Evolutionary conservation across 2,797 vertebrate species (phyloP), one percentile per base, ranked within the genome.

Genomic region (Enteromius anoplus): DNA sequence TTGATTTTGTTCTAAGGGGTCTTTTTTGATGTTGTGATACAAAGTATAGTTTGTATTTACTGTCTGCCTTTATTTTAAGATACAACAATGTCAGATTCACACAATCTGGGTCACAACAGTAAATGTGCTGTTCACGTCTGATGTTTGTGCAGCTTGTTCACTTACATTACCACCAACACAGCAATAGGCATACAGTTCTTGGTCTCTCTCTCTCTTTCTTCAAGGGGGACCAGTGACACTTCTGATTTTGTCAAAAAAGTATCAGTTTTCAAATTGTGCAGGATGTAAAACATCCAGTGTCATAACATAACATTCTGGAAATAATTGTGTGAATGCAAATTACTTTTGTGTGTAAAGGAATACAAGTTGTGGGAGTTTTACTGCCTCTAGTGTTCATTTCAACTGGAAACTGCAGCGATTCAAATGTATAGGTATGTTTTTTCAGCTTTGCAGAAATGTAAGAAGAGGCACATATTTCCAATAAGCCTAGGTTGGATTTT

Each of bases 31-130:
- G 58, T 12, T 58, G 21, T 3, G 34, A 40, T 4, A n/a, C n/a
- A n/a, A 72, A 70, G 51, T 23, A 5, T 47, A 79, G 2, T 40
- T 68, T 68, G 8, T 49, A 78, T 66, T 65, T 78, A 78, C 12
- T 23, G 7, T 51, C 29, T 51, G 29, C 62, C 19, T 71, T 64
- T 53, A 62, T 70, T 29, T 5, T 64, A 37, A 42, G 12, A 12
- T 51, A 60, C 21, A 49, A 45, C 49, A 49, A 4, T 65, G 32
- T n/a, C 5, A 34, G 7, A 49, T 65, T 78, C 42, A 64, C 42
- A 78, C 14, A 21, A 21, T 47, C 17, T 6, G 17, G 42, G 8
- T 53, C 62, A 65, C 60, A 66, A 9, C 7, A 12, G 47, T 32
- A 21, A 29, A 34, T 34, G 19, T 73, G 10, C 5, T 32, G 29